Evolutionary conservation across 2,797 vertebrate species (phyloP).

Genomic region (Neosilurus hyrtlii): DNA sequence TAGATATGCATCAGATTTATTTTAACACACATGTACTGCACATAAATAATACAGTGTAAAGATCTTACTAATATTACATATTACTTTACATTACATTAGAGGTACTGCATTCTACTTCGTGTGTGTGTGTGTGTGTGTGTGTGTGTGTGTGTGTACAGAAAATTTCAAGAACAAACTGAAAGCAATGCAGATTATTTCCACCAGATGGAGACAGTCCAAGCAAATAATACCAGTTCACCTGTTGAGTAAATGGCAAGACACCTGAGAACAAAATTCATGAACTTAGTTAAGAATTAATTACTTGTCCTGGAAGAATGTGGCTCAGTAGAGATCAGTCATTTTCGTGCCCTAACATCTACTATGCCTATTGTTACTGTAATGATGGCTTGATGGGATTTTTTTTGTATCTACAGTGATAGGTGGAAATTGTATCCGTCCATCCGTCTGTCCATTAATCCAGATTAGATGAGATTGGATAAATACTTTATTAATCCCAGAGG

Average conservation of each 20-base stretch:
- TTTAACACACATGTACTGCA: neutral
- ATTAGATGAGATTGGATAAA: too few relatives aligned
- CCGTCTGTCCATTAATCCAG: too few relatives aligned
- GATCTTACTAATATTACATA: neutral
- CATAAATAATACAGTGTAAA: neutral
- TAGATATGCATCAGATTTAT: too few relatives aligned
- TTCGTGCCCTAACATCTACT: neutral
- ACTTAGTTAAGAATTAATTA: too few relatives aligned
- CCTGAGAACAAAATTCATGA: too few relatives aligned
- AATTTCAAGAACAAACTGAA: neutral
- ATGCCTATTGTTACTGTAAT: neutral
- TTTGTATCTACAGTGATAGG: neutral
- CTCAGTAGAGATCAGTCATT: neutral
- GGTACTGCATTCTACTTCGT: neutral
- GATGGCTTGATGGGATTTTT: neutral
- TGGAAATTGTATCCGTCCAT: neutral
- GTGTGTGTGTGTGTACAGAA: neutral
- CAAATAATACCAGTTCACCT: neutral
- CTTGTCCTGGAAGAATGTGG: neutral
- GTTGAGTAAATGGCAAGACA: neutral
- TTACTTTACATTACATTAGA: neutral
- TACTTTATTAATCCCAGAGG: too few relatives aligned
- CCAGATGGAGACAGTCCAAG: slow-evolving; percentile 31
- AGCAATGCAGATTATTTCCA: slow-evolving; percentile 12
- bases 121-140: neutral